Percentiles rank a stretch among this genome's conserved stretches.
These are phyloP conservation scores for Hypanus sabinus DNA, from an alignment of 2,113 vertebrate species.

Conservation along the genomic window DNA sequence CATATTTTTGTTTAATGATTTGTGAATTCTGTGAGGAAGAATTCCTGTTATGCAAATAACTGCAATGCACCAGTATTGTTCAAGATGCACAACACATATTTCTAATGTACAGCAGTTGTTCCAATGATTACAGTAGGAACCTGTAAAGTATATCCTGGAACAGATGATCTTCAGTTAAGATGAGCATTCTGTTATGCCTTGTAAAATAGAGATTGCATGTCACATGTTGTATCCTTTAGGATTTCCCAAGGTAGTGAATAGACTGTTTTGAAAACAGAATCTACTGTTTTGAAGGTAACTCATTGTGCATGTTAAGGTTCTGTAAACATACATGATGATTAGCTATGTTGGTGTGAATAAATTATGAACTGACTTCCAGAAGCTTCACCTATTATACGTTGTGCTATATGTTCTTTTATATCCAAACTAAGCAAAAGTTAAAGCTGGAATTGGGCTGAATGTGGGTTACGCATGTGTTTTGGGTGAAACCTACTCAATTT, in stretches of 20 bases:
- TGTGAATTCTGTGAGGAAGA: too few species aligned
- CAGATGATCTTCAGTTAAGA: constrained; percentile 26
- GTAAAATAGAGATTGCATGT: not conserved
- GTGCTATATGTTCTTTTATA: too few species aligned
- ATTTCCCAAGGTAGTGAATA: not conserved
- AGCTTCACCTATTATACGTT: too few species aligned
- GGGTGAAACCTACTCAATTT: not conserved
- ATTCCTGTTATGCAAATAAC: too few species aligned
- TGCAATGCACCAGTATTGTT: not conserved
- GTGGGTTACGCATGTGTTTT: not conserved
- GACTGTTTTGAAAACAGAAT: too few species aligned
- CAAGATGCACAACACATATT: not conserved
- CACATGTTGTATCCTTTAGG: not conserved
- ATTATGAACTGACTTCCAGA: too few species aligned
- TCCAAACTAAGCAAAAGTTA: not conserved
- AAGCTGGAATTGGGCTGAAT: not conserved
- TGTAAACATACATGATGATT: too few species aligned
- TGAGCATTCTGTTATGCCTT: not conserved
- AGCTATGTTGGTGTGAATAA: too few species aligned
- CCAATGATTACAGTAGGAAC: not conserved
- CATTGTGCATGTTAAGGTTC: too few species aligned
- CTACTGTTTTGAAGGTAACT: too few species aligned
- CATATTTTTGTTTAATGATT: too few species aligned
- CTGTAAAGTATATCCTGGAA: not conserved
- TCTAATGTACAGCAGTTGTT: not conserved